phyloP scores from a whole-genome alignment of 2,888 invertebrate genomes.

The Congeria kusceri region DNA sequence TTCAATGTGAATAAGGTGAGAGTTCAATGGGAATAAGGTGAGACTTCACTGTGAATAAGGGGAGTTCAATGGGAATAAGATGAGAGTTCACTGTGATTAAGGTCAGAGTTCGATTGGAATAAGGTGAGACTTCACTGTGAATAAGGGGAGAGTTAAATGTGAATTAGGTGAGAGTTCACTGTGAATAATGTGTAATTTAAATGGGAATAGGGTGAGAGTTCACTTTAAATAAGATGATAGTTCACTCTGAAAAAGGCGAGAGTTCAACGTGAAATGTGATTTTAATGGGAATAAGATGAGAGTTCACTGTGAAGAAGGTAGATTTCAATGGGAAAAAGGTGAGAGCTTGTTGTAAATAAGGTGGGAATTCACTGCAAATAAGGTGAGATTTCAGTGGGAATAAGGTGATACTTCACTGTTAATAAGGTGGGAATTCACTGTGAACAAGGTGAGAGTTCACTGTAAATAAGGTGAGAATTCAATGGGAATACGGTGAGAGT shows the following conservation, averaged over 20 bases:
- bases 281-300: no score
- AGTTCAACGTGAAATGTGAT: conserved; percentile 86
- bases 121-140: conserved; percentile 74
- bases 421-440: conserved; percentile 95
- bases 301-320: conserved; percentile 85
- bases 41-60: conserved; percentile 94
- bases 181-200: no score
- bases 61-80: conserved; percentile 95
- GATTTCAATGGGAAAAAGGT: conserved; percentile 96
- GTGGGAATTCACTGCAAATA: conserved; percentile 95
- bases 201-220: no score
- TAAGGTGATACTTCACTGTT: conserved; percentile 90
- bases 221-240: no score
- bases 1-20: conserved; percentile 96
- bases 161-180: not conserved
- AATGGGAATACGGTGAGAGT: conserved; percentile 96
- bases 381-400: conserved; percentile 96
- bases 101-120: conserved; percentile 95
- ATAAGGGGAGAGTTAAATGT: no score
- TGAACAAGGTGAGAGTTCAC: conserved; percentile 92
- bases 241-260: conserved; percentile 87
- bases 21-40: conserved; percentile 95
- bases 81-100: conserved; percentile 94
- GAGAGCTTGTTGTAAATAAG: conserved; percentile 96
- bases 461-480: conserved; percentile 96